Base-by-base conservation (phyloP, 1,140 invertebrate species). In the Drosophila seguyi region DNA sequence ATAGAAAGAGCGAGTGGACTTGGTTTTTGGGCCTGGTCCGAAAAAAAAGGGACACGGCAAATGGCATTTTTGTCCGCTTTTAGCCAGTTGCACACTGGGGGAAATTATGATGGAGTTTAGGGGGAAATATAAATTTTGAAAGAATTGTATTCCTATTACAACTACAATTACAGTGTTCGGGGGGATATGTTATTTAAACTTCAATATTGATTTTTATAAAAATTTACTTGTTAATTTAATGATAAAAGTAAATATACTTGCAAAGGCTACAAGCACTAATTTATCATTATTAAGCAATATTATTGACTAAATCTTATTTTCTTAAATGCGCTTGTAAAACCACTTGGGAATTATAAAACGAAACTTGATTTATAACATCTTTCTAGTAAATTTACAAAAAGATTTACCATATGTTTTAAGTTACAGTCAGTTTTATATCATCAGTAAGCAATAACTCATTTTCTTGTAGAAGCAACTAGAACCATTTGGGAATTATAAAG, bases 31-130 rank as follows among this genome's bases (percentile, higher is more conserved):
- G 75, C 61, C 56, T 76, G 77, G 73, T 79, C 81, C 81, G 73
- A 77, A 52, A 83, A 52, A 83, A 55, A 75, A 80, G 79, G 84
- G 84, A 85, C 85, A 88, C 85, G 80, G 76, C 52, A n/a, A 84
- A 65, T 75, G 87, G 87, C 79, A 90, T n/a, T 88, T 88, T 80
- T 71, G 42, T 67, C 66, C 75, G 85, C 77, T 81, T 73, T 76
- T 72, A 55, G 82, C 68, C 56, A 61, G 61, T 25, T 65, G 8
- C 1, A 34, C 38, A 65, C 56, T 6, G 38, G 7, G 14, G 45
- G 27, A 74, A 71, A 50, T 13, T 18, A 1, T n/a, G 8, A 38
- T 11, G 11, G 31, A 44, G 8, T 31, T 31, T 0, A 10, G 3
- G 8, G 8, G 29, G 8, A 8, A 31, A 31, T 31, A 31, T 31